These are phyloP conservation scores for Centropus unirufus DNA, from an alignment of 2,113 vertebrate species.

Conservation along the genomic window DNA sequence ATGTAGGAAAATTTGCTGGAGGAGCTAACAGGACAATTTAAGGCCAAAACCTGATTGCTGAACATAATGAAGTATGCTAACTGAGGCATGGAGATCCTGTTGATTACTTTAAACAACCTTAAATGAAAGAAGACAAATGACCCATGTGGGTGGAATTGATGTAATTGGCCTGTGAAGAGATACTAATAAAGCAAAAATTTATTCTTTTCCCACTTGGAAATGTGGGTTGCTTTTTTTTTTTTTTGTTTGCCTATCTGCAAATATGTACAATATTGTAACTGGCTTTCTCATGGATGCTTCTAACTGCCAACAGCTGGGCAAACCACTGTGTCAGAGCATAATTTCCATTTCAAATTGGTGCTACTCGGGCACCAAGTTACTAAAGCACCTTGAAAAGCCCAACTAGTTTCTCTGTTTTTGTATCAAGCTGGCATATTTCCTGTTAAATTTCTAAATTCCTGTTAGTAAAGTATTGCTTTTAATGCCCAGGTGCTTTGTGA, in stretches of 20 bases:
- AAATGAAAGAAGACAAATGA: background rate
- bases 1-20: background rate
- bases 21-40: background rate
- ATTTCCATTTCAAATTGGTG: background rate
- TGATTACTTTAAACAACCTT: background rate
- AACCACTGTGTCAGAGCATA: background rate
- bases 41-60: background rate
- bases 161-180: background rate
- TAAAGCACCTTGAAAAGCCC: background rate
- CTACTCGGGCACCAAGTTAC: background rate
- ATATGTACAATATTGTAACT: fast-evolving
- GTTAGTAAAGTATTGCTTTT: background rate
- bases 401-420: fast-evolving
- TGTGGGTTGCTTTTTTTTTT: background rate
- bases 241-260: background rate
- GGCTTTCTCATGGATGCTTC: background rate
- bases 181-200: background rate
- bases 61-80: background rate
- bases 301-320: background rate
- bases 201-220: background rate
- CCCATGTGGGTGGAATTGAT: background rate
- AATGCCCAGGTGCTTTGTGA: background rate
- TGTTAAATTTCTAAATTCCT: background rate
- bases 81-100: background rate
- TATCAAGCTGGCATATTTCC: background rate